Evolutionary conservation across 2,797 vertebrate genomes (phyloP), one percentile per base, ranked within the genome.

Genomic region (Sternotherus odoratus): DNA sequence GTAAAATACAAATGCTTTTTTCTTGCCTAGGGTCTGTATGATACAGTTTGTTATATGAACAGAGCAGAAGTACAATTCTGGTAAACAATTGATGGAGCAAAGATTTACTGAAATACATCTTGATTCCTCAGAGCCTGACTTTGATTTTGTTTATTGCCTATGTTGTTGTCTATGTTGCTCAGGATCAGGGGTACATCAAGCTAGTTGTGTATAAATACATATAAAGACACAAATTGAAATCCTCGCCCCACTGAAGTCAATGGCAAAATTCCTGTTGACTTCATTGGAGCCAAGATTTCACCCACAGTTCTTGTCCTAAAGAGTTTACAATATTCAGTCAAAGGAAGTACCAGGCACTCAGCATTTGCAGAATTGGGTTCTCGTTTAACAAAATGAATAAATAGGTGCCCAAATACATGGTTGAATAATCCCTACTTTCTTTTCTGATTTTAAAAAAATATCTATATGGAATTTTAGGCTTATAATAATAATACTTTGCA

Each of bases 141-240:
- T 92, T 0, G 0, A 39, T 95, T 96, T 86, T 92, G 93, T 91
- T 90, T 89, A 87, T 43, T 48, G 54, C 87, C 60, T 48, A n/a
- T 84, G 46, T 96, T 95, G 85, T 48, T 91, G 54, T 89, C 69
- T 48, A n/a, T 84, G 46, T 96, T 95, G 85, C 85, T 66, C 84
- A 89, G 83, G 94, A 83, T 54, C n/a, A 77, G 85, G 86, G 86
- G 92, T 82, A 96, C 95, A 91, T 95, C 90, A 94, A 86, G 93
- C 86, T 93, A 46, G 23, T 12, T 69, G 78, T 90, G 82, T 90
- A 94, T 91, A 94, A 94, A 94, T 93, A 96, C 93, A 87, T 85
- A 95, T 94, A 97, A 97, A 95, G 82, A 21, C 57, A 88, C 87
- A 95, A 93, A 72, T 51, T 51, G 8, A 36, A 85, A 51, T 94